phyloP scores from a whole-genome alignment of 2,113 vertebrate genomes.

The Ailuropoda melanoleuca region DNA sequence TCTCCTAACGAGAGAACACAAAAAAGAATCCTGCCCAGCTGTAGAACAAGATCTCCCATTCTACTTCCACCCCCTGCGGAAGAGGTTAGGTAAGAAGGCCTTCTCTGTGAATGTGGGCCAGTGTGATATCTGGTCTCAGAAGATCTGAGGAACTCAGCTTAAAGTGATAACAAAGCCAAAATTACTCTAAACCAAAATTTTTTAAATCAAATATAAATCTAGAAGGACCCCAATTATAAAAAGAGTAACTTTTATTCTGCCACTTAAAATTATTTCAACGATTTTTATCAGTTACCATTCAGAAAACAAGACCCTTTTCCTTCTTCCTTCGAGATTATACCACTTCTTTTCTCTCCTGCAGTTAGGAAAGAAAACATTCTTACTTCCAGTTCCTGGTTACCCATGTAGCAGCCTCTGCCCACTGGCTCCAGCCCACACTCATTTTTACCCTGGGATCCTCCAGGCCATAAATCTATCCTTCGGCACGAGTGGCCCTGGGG shows the following conservation, averaged over 20 bases:
- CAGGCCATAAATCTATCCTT: neutral
- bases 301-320: neutral
- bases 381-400: neutral
- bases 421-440: neutral
- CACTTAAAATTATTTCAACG: neutral
- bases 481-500: neutral
- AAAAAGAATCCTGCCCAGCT: neutral
- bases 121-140: neutral
- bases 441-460: neutral
- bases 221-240: neutral
- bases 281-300: neutral
- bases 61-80: neutral
- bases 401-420: neutral
- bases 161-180: neutral
- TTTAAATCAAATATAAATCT: neutral
- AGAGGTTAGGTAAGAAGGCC: neutral
- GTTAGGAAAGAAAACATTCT: neutral
- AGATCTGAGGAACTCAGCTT: neutral
- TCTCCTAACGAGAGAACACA: neutral
- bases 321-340: neutral
- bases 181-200: neutral
- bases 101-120: neutral
- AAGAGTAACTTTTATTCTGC: neutral
- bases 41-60: neutral
- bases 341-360: neutral